Conservation (phyloP, 2,797 vertebrate species). For the Vultur gryphus region DNA sequence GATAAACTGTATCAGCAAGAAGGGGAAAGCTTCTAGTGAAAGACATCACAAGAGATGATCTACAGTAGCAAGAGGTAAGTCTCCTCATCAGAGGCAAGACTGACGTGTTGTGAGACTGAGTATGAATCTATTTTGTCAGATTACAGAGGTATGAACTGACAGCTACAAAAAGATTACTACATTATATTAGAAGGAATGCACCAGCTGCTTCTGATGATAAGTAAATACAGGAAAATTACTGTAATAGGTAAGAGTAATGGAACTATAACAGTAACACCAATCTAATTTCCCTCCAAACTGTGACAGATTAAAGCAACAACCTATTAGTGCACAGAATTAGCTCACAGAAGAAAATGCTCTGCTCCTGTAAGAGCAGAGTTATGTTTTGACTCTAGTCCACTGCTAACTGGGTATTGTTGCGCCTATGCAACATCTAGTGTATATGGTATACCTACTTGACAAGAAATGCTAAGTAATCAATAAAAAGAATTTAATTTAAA, state of each 20-base stretch:
- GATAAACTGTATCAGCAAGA: background rate
- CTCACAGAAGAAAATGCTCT: background rate
- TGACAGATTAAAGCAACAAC: background rate
- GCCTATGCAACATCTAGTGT: background rate
- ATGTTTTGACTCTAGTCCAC: background rate
- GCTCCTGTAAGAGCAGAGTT: background rate
- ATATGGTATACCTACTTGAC: background rate
- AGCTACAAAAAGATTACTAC: background rate
- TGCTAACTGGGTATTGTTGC: background rate
- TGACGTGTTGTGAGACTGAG: background rate
- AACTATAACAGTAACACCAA: background rate
- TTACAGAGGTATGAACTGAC: background rate
- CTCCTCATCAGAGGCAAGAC: background rate
- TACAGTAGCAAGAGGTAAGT: background rate
- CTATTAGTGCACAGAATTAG: background rate
- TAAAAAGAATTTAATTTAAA: background rate
- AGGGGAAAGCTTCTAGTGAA: background rate
- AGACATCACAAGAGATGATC: background rate
- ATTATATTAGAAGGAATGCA: background rate
- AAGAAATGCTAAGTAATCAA: background rate
- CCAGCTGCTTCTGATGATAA: background rate
- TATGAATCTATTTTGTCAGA: conserved; percentile 18
- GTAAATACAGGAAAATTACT: background rate
- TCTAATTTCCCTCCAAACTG: background rate
- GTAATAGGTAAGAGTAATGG: background rate